Evolutionary conservation across 2,113 vertebrate species (phyloP), one percentile per base, ranked within the genome.

Genomic region (Aythya baeri): DNA sequence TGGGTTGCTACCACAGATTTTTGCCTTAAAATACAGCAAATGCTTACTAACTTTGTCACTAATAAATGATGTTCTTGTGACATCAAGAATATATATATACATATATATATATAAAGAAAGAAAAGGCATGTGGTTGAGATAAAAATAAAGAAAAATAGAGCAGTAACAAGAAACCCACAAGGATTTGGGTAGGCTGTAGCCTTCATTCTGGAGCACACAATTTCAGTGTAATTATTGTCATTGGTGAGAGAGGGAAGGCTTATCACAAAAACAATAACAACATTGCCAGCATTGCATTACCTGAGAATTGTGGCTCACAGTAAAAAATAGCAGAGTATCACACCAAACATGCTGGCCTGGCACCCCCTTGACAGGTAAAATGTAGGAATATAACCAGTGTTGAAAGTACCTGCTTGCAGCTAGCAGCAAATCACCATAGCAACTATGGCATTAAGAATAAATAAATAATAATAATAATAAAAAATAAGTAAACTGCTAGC

Each of bases 391-490:
- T 32, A 73, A 82, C 43, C 71, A 43, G 31, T n/a, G 32, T 58
- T 91, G 65, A 71, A 94, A 86, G n/a, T 36, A 75, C 46, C 57
- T 90, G 52, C n/a, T 83, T 82, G 70, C 76, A 81, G 77, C 75
- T 86, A 59, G 49, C 52, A 44, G 67, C 50, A 91, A 72, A 93
- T 93, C 83, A 77, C 93, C 92, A 88, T 83, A 87, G 80, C 93
- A 97, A 96, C 23, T 0, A 83, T 46, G 71, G 43, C 16, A 41
- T 41, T 57, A 41, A 63, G 86, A 67, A 76, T 32, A 49, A n/a
- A 29, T 38, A 65, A 65, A 34, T 34, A 34, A 34, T 34, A 34
- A 31, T 44, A 14, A 26, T 15, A 32, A 31, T 57, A 68, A 67
- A 32, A 68, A 70, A 50, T 26, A 13, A 75, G 38, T 65, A 61